These are phyloP conservation scores for Otocyon megalotis DNA, from an alignment of 2,113 vertebrate species.

Conservation along the genomic window DNA sequence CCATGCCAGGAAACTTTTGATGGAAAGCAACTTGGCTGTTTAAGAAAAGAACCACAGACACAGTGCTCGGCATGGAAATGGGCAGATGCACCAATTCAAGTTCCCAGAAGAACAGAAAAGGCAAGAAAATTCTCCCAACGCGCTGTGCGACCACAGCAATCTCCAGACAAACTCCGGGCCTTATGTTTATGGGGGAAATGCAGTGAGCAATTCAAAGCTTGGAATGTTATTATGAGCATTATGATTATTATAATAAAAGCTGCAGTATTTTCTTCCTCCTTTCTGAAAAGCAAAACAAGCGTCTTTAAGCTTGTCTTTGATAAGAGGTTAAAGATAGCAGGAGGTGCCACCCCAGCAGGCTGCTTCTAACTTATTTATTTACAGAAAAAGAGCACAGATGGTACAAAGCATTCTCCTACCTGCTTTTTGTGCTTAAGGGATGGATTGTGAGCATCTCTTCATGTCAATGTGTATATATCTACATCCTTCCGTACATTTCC, in stretches of 20 bases:
- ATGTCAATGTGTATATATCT: neutral
- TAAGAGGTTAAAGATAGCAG: conserved; percentile 23
- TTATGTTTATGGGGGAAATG: neutral
- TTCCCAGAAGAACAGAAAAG: conserved; percentile 62
- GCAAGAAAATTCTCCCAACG: neutral
- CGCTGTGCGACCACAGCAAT: neutral
- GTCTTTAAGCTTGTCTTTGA: conserved; percentile 36
- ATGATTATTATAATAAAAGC: conserved; percentile 55
- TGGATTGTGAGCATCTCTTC: neutral
- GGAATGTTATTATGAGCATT: neutral
- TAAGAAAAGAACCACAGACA: conserved; percentile 13
- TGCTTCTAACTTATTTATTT: neutral
- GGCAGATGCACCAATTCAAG: neutral
- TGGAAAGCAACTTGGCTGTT: neutral
- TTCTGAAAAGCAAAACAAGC: conserved; percentile 58
- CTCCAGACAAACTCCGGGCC: conserved; percentile 8
- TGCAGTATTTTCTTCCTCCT: neutral
- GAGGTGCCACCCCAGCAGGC: neutral
- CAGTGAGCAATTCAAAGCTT: conserved; percentile 53
- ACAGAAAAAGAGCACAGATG: neutral
- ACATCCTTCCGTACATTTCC: neutral
- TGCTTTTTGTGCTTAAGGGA: neutral
- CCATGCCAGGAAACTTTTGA: conserved; percentile 13
- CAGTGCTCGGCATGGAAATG: neutral
- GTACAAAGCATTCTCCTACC: neutral